A percentile compares a stretch with the other conserved stretches of the same genome.
phyloP scores from a whole-genome alignment of 2,797 vertebrate species.

The Gymnoscopelus braueri region DNA sequence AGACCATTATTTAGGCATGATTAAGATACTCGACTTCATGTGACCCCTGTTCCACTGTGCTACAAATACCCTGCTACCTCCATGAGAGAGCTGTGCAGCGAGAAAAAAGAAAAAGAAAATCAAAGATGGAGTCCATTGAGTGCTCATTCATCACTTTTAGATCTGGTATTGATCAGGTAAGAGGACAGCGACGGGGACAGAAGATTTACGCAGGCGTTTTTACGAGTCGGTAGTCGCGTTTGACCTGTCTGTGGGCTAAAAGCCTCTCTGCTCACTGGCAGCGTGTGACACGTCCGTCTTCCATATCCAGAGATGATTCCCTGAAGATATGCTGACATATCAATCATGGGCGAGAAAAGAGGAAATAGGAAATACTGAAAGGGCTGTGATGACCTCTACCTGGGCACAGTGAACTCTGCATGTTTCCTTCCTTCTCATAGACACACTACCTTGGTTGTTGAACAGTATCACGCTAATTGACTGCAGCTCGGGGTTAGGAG shows the following conservation, averaged over 20 bases:
- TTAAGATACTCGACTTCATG: no score
- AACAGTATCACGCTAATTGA: constrained; percentile 51
- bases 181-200: constrained; percentile 26
- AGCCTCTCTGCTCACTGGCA: constrained; percentile 51
- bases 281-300: constrained; percentile 32
- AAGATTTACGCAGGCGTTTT: constrained; percentile 65
- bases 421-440: not conserved
- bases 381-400: constrained; percentile 20
- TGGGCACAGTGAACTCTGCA: constrained; percentile 16
- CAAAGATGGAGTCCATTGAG: constrained; percentile 53
- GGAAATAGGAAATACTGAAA: not conserved
- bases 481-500: constrained; percentile 45
- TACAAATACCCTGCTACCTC: constrained; percentile 1
- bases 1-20: no score
- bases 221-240: constrained; percentile 43
- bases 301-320: constrained; percentile 47
- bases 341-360: constrained; percentile 43
- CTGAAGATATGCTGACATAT: constrained; percentile 56
- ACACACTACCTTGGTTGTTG: constrained; percentile 14
- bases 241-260: constrained; percentile 64
- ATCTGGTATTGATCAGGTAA: constrained; percentile 71
- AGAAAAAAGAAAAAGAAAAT: constrained; percentile 2
- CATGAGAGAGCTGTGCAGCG: constrained; percentile 29
- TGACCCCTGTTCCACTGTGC: constrained; percentile 22
- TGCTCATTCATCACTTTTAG: constrained; percentile 74